Evolutionary conservation across 2,888 invertebrate genomes (phyloP).

Genomic region (Athalia circularis): DNA sequence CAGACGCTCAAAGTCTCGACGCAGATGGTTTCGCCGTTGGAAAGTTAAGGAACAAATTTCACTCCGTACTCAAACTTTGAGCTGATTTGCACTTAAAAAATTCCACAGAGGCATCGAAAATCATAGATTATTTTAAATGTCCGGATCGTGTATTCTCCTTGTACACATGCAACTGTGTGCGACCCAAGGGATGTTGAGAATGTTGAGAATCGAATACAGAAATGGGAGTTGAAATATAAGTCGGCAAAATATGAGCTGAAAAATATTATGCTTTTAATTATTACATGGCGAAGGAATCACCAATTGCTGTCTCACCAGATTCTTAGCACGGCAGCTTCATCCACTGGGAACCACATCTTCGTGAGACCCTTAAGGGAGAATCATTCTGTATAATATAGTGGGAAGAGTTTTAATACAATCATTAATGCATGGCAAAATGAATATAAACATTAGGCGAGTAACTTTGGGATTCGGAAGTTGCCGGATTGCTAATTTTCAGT

Average conservation of each 20-base stretch:
- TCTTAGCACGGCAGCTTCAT: no score
- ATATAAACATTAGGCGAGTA: constrained; percentile 67
- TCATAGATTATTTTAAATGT: not conserved
- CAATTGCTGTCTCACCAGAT: no score
- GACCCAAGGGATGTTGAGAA: no score
- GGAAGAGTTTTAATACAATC: constrained; percentile 62
- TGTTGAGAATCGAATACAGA: no score
- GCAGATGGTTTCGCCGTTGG: constrained; percentile 19
- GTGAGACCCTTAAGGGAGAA: not conserved
- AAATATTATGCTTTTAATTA: no score
- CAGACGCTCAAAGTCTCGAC: constrained; percentile 12
- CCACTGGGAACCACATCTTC: no score
- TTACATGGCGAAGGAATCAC: no score
- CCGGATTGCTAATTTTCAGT: constrained; percentile 33
- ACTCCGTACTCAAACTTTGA: not conserved
- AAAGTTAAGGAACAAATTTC: constrained; percentile 26
- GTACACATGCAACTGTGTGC: no score
- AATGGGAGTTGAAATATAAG: no score
- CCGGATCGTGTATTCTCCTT: not conserved
- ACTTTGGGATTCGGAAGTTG: constrained; percentile 55
- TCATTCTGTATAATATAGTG: not conserved
- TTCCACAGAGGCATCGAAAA: constrained; percentile 1
- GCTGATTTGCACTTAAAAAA: not conserved
- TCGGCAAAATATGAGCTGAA: no score
- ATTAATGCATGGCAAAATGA: constrained; percentile 66